Evolutionary conservation across 2,888 invertebrate genomes (phyloP).

Genomic region (Tetragonula carbonaria): DNA sequence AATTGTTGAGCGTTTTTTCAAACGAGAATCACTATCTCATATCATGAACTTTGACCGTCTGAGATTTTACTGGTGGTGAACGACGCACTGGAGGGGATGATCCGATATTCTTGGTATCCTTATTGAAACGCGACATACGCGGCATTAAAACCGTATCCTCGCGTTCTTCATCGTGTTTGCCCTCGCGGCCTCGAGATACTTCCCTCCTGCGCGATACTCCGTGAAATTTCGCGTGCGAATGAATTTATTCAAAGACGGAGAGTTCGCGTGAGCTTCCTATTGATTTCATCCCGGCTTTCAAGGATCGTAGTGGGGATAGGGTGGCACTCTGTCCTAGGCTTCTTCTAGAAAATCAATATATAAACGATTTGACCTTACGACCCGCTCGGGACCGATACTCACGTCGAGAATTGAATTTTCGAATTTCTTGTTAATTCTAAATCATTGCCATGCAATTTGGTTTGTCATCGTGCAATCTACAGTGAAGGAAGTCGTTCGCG

Average conservation of each 20-base stretch:
- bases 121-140: conserved; percentile 10
- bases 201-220: conserved; percentile 19
- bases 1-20: conserved; percentile 9
- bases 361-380: conserved; percentile 30
- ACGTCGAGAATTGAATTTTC: neutral
- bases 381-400: neutral
- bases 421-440: neutral
- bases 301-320: conserved; percentile 72
- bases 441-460: too few relatives aligned
- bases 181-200: conserved; percentile 15
- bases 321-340: conserved; percentile 44
- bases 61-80: neutral
- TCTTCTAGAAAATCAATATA: conserved; percentile 58
- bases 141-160: conserved; percentile 14
- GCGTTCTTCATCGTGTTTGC: conserved; percentile 37
- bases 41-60: neutral
- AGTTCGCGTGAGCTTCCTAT: conserved; percentile 78
- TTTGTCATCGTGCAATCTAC: too few relatives aligned
- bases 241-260: conserved; percentile 53
- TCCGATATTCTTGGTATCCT: neutral
- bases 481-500: too few relatives aligned
- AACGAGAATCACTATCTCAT: conserved; percentile 17
- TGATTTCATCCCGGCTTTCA: conserved; percentile 75
- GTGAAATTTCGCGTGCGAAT: conserved; percentile 59
- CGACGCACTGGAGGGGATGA: neutral